Percentiles rank a stretch among this genome's conserved stretches.
These are phyloP conservation scores for Propithecus coquereli DNA, from an alignment of 2,113 vertebrate genomes.

Conservation along the genomic window DNA sequence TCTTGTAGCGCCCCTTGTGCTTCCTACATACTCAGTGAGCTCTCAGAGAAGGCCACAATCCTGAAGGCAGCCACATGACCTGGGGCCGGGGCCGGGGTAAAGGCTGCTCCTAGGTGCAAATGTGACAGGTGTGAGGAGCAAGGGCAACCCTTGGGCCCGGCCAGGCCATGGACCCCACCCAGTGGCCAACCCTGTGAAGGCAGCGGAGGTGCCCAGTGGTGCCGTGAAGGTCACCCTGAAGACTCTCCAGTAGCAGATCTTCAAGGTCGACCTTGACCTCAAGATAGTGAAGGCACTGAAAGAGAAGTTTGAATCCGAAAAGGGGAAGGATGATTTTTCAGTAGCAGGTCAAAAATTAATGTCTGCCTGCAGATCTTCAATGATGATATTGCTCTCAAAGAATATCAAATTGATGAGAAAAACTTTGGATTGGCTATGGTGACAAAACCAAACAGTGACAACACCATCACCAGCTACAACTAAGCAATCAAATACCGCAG, in stretches of 20 bases:
- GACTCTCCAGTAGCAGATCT: neutral
- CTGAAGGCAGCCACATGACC: neutral
- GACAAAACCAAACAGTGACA: slow-evolving; percentile 92
- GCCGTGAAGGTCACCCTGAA: neutral
- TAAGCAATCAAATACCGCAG: slow-evolving; percentile 74
- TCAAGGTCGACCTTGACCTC: neutral
- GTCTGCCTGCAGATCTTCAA: slow-evolving; percentile 91
- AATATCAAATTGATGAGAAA: slow-evolving; percentile 98
- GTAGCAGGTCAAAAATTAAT: neutral
- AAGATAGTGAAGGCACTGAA: neutral
- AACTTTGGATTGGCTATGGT: slow-evolving; percentile 98
- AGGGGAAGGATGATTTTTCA: neutral
- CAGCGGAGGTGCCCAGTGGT: neutral
- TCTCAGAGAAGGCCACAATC: neutral
- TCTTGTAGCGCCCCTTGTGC: neutral
- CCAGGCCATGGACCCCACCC: neutral
- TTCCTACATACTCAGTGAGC: neutral
- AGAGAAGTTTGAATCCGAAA: neutral
- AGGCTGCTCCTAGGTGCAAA: neutral
- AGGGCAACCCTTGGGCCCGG: neutral
- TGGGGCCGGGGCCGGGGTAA: neutral
- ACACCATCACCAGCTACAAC: slow-evolving; percentile 74
- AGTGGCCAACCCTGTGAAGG: neutral
- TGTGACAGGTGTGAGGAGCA: neutral
- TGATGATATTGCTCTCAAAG: slow-evolving; percentile 94